Conservation (phyloP, 2,113 vertebrate species). For the Electrona antarctica region DNA sequence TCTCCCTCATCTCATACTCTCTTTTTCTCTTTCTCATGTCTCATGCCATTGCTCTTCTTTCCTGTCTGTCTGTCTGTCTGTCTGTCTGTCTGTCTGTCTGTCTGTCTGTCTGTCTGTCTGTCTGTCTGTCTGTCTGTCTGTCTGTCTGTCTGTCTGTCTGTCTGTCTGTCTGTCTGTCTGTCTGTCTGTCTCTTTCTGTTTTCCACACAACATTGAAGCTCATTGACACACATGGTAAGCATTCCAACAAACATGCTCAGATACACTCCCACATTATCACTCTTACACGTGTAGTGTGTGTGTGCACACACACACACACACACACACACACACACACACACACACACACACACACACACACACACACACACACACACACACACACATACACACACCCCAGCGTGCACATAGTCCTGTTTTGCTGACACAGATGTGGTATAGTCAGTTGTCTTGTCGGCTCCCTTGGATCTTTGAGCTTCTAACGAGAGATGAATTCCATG, state of each 20-base stretch:
- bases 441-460: constrained; percentile 56
- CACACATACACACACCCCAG: constrained; percentile 1
- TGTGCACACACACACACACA: neutral
- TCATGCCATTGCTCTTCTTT: neutral
- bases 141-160: neutral
- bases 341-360: constrained; percentile 7
- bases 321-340: neutral
- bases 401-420: constrained; percentile 14
- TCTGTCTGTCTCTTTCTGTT: neutral
- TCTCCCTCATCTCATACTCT: too few relatives aligned
- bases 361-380: constrained; percentile 1
- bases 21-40: neutral
- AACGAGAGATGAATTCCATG: constrained; percentile 51
- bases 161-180: neutral
- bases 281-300: too few relatives aligned
- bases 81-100: too few relatives aligned
- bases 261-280: neutral
- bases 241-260: neutral
- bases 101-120: too few relatives aligned
- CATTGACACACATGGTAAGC: constrained; percentile 3
- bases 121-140: too few relatives aligned
- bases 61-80: too few relatives aligned
- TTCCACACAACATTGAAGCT: neutral
- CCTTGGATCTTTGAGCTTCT: constrained; percentile 48
- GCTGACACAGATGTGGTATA: constrained; percentile 56